Conservation (phyloP, 2,113 vertebrate genomes). For the Pangasianodon hypophthalmus region DNA sequence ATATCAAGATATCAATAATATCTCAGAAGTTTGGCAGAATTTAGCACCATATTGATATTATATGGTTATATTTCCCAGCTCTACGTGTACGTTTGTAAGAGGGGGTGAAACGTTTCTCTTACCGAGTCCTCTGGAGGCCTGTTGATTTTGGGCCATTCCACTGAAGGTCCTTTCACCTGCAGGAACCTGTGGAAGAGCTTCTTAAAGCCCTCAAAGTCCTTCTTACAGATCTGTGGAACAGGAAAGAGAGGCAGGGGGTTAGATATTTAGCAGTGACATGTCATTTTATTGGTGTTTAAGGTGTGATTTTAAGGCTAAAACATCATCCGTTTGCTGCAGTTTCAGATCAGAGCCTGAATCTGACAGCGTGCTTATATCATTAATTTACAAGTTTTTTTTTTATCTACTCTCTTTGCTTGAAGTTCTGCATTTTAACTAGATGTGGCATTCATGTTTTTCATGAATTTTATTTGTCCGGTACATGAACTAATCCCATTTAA, state of each 20-base stretch:
- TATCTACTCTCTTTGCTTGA: not conserved
- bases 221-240: constrained; percentile 76
- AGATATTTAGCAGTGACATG: not conserved
- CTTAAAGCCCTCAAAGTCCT: constrained; percentile 87
- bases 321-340: not conserved
- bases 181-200: constrained; percentile 88
- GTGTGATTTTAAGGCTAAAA: not conserved
- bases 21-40: not conserved
- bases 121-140: constrained; percentile 89
- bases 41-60: not conserved
- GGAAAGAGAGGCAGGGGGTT: not conserved
- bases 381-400: too few species aligned
- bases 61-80: not conserved
- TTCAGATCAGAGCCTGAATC: not conserved
- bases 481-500: not conserved
- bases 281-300: rapidly evolving
- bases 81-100: not conserved
- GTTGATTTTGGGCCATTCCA: constrained; percentile 89
- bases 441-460: too few species aligned
- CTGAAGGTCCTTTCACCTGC: constrained; percentile 88
- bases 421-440: not conserved
- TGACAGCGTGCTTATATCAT: too few species aligned
- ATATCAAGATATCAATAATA: not conserved
- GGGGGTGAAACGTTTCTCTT: constrained; percentile 60
- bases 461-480: not conserved